Evolutionary conservation across 1,140 invertebrate species (phyloP), one percentile per base, ranked within the genome.

Genomic region (Leptoteleia sp.): DNA sequence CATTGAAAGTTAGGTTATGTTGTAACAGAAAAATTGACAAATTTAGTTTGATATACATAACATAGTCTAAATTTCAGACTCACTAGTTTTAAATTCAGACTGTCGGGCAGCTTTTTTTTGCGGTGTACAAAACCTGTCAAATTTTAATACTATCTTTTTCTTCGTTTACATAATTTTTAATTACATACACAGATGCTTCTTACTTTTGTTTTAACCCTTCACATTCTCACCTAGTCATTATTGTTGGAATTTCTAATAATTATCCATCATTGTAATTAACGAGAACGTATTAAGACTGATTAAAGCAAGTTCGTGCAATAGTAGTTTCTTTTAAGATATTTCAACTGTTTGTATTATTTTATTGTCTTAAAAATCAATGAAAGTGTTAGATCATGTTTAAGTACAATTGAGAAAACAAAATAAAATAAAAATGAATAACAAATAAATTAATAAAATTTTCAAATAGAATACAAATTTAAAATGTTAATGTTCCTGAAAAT

Each of bases 121-220:
- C n/a, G n/a, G n/a, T n/a, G n/a, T n/a, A n/a, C n/a, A n/a, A n/a
- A n/a, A n/a, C n/a, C n/a, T n/a, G n/a, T n/a, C n/a, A n/a, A n/a
- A n/a, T n/a, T n/a, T n/a, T n/a, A n/a, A n/a, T n/a, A n/a, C n/a
- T n/a, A n/a, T n/a, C n/a, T n/a, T n/a, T n/a, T n/a, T n/a, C n/a
- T n/a, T n/a, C n/a, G n/a, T n/a, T n/a, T n/a, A n/a, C n/a, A n/a
- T n/a, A n/a, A 16, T 52, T 61, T 57, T 29, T 42, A 19, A 57
- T 22, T 17, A 12, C 19, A 55, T n/a, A 38, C 33, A 47, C 13
- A 15, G 4, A 29, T 40, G 25, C 15, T 16, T 29, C 62, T 22
- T 6, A 40, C 0, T 13, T 40, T 54, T 52, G 50, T 16, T 72
- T 61, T 62, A 52, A 72, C 57, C 68, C 57, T 59, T 65, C 59